Base-by-base conservation (phyloP, 35 echinoderm and acorn worm species). In the Lytechinus variegatus region DNA sequence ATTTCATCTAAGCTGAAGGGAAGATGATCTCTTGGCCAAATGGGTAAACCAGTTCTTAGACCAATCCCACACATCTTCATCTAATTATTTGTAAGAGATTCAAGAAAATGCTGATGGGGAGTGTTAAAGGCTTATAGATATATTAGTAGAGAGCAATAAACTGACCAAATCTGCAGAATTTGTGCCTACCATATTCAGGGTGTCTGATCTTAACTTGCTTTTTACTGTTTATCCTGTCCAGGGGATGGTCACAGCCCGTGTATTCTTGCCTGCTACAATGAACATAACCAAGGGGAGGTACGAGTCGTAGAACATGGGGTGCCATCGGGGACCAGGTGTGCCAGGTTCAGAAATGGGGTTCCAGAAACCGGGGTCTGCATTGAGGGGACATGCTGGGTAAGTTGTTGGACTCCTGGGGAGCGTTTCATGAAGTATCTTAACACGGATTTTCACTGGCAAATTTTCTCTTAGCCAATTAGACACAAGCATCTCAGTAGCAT, bases 361-460 rank as follows among this genome's bases (percentile, higher is more conserved):
- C 92, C 55, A 5, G 92, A 93, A n/a, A 93, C 92, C 0, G 92
- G 92, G 54, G 92, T 93, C 53, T 93, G 92, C 55, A 93, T 93
- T 54, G 55, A 93, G 8, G 92, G 92, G 9, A 57, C 52, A 27
- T 93, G 92, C 27, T 93, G 52, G 54, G 92, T 93, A 57, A 93
- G 92, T 57, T 9, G 9, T 28, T 88, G 87, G 3, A 27, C 4
- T 6, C 44, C n/a, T 27, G 33, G 9, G 27, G 9, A 88, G 4
- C 44, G 87, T 88, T 19, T 88, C 44, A 52, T 28, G 9, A n/a
- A 10, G 10, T 88, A 52, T 88, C 27, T 44, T 44, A 44, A 44
- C 33, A 44, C 27, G 9, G 44, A 88, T 88, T 27, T 44, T 6
- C 44, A 88, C 0, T 88, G 33, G 33, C 33, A 44, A 44, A 44